phyloP scores from a whole-genome alignment of 2,797 vertebrate species.

The Melanotaenia maccullochi region DNA sequence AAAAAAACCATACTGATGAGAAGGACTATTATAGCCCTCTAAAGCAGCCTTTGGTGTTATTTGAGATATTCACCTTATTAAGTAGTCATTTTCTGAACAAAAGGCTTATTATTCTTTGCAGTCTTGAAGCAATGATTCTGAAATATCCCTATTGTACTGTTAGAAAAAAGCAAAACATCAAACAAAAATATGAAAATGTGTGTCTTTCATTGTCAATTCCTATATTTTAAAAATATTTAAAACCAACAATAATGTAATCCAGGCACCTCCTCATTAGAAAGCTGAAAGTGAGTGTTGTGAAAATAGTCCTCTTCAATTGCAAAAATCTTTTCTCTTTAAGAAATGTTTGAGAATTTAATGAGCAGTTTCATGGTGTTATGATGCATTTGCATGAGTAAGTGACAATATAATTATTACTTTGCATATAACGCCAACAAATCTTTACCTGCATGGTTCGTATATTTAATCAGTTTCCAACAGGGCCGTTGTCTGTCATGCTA shows the following conservation, averaged over 20 bases:
- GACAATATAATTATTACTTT: neutral
- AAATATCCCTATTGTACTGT: neutral
- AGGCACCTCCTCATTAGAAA: no score
- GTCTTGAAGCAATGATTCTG: neutral
- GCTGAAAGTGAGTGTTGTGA: no score
- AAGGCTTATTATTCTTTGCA: neutral
- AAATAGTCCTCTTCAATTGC: neutral
- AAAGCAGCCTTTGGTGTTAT: neutral
- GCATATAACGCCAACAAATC: neutral
- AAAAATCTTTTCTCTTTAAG: no score
- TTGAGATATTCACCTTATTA: slow-evolving; percentile 7
- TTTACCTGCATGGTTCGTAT: neutral
- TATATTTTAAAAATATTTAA: no score
- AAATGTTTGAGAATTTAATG: neutral
- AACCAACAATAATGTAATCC: no score
- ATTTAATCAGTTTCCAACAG: neutral
- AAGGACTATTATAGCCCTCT: slow-evolving; percentile 10
- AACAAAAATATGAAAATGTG: neutral
- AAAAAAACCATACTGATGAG: slow-evolving; percentile 22
- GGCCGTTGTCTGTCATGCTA: neutral
- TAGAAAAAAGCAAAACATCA: neutral
- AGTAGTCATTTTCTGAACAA: neutral
- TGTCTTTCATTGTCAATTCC: no score
- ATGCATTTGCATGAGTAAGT: neutral
- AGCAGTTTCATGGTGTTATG: neutral